Evolutionary conservation across 2,797 vertebrate species (phyloP).

Genomic region (Esox lucius): DNA sequence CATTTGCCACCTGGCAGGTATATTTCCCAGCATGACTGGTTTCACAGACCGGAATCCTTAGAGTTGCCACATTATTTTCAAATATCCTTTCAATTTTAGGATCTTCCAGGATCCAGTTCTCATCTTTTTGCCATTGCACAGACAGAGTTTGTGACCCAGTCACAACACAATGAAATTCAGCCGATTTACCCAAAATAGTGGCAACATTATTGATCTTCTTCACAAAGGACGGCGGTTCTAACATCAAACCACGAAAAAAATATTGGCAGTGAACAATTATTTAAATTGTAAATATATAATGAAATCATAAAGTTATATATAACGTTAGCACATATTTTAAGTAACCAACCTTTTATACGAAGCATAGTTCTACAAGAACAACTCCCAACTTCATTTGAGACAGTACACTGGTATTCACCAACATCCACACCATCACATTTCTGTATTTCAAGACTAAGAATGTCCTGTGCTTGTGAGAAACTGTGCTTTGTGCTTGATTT

Average conservation of each 20-base stretch:
- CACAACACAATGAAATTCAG: conserved; percentile 83
- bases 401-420: conserved; percentile 91
- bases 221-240: conserved; percentile 89
- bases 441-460: conserved; percentile 83
- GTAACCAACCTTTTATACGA: conserved; percentile 90
- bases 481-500: conserved; percentile 89
- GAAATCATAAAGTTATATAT: conserved; percentile 12
- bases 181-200: conserved; percentile 83
- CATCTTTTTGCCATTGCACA: conserved; percentile 94
- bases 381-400: conserved; percentile 91
- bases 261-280: neutral
- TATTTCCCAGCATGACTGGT: conserved; percentile 86
- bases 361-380: conserved; percentile 85
- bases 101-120: conserved; percentile 89
- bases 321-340: neutral
- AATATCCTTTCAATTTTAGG: conserved; percentile 83
- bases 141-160: conserved; percentile 85
- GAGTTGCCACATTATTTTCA: conserved; percentile 81
- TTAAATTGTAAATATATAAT: conserved; percentile 1
- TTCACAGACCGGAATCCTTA: conserved; percentile 83
- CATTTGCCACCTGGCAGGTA: conserved; percentile 92
- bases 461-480: conserved; percentile 76
- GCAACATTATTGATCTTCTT: conserved; percentile 86
- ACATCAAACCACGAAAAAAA: conserved; percentile 46
- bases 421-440: conserved; percentile 85